Percentiles rank a stretch among this genome's conserved stretches.
phyloP scores from a whole-genome alignment of 2,888 invertebrate species.

The Amiota minor region DNA sequence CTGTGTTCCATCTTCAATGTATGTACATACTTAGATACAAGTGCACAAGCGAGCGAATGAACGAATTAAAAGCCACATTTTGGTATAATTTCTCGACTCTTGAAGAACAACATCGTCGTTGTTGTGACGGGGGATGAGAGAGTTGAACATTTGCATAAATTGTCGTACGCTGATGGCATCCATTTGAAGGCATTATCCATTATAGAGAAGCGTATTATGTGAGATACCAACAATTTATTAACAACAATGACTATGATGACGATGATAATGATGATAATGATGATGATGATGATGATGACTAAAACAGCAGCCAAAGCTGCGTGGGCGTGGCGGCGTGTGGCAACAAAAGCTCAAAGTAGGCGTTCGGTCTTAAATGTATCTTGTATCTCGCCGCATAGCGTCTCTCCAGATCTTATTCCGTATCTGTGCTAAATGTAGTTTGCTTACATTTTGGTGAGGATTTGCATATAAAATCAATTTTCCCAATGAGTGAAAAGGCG shows the following conservation, averaged over 20 bases:
- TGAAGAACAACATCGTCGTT: neutral
- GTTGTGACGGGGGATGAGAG: neutral
- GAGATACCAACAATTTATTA: slow-evolving; percentile 8
- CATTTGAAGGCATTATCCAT: slow-evolving; percentile 10
- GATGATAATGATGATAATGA: too few species aligned
- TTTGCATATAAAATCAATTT: slow-evolving; percentile 33
- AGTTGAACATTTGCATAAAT: slow-evolving; percentile 15
- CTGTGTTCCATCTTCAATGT: neutral
- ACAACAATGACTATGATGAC: neutral
- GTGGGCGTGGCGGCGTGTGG: slow-evolving; percentile 1
- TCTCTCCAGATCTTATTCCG: too few species aligned
- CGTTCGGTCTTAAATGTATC: neutral
- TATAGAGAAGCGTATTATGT: neutral
- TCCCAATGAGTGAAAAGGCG: slow-evolving; percentile 4
- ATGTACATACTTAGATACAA: too few species aligned
- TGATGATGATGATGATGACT: neutral
- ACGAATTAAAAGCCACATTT: slow-evolving; percentile 3
- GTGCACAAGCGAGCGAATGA: neutral
- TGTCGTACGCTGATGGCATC: neutral
- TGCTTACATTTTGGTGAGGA: neutral
- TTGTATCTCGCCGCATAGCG: neutral
- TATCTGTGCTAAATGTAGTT: too few species aligned
- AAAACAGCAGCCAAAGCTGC: neutral
- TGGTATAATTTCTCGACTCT: slow-evolving; percentile 2
- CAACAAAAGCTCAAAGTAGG: neutral